Evolutionary conservation across 2,113 vertebrate genomes (phyloP).

Genomic region (Genyomyrus donnyi): DNA sequence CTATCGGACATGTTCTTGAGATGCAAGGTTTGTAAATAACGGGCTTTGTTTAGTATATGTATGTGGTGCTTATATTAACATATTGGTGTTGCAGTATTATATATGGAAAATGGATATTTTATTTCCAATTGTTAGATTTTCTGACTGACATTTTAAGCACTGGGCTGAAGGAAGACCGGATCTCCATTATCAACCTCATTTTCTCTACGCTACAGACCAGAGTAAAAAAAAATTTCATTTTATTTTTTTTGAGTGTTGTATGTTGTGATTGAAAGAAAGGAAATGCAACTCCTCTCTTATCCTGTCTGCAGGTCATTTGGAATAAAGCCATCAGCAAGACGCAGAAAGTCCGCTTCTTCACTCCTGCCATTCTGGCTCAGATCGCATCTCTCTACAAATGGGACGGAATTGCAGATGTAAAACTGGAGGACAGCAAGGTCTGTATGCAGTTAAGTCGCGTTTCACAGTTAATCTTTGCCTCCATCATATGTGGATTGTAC

Average conservation of each 20-base stretch:
- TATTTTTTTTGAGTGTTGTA: not conserved
- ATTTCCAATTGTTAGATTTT: constrained; percentile 65
- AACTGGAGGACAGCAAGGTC: constrained; percentile 56
- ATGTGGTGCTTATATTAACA: not conserved
- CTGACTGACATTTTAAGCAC: constrained; percentile 76
- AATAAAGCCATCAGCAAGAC: constrained; percentile 84
- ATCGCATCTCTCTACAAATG: constrained; percentile 81
- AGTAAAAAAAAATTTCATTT: constrained; percentile 48
- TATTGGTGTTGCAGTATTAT: not conserved
- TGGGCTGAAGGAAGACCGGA: constrained; percentile 79
- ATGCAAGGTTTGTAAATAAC: constrained; percentile 71
- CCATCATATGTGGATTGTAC: not conserved
- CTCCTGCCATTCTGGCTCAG: constrained; percentile 63
- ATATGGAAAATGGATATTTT: constrained; percentile 1
- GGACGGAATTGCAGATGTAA: constrained; percentile 80
- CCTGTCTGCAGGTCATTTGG: constrained; percentile 68
- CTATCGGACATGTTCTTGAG: constrained; percentile 75
- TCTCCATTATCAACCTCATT: constrained; percentile 78
- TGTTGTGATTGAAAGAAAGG: not conserved
- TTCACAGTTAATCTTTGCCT: not conserved
- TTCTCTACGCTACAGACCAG: constrained; percentile 78
- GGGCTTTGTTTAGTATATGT: not conserved
- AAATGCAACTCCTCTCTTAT: not conserved
- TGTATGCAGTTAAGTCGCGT: not conserved
- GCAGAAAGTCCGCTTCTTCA: constrained; percentile 90